phyloP scores from a whole-genome alignment of 2,888 invertebrate species.

The Gordius sp. region DNA sequence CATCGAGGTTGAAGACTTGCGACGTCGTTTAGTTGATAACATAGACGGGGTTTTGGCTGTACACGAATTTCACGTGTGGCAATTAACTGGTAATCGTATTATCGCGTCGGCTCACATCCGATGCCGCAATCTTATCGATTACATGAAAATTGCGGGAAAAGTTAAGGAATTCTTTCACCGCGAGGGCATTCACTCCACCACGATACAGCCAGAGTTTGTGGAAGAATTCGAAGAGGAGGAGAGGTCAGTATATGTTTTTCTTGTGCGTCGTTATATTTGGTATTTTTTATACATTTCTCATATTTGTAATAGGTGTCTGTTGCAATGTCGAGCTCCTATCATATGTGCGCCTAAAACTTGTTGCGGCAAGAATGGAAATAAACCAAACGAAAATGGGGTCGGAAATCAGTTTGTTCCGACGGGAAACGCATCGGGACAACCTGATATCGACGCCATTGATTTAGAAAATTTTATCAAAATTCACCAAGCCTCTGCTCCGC shows the following conservation, averaged over 20 bases:
- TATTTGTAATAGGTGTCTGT: background rate
- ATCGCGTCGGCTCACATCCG: conserved; percentile 29
- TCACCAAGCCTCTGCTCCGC: no score
- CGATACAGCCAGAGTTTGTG: conserved; percentile 31
- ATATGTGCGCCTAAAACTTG: conserved; percentile 8
- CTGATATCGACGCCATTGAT: no score
- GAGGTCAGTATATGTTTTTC: background rate
- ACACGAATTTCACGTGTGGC: conserved; percentile 33
- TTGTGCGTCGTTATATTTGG: no score
- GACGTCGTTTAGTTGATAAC: conserved; percentile 23
- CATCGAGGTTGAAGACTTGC: conserved; percentile 40
- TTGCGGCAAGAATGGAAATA: conserved; percentile 12
- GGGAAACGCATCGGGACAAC: no score
- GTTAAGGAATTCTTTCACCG: conserved; percentile 31
- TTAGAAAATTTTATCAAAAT: no score
- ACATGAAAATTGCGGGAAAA: conserved; percentile 27
- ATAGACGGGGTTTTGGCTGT: conserved; percentile 30
- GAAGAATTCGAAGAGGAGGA: conserved; percentile 25
- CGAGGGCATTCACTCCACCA: conserved; percentile 32
- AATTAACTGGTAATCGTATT: conserved; percentile 25
- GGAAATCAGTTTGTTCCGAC: no score
- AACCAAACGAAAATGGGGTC: no score
- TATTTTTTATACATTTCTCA: no score
- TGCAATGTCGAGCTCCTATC: background rate
- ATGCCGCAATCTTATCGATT: conserved; percentile 28